Evolutionary conservation across 1,140 invertebrate species (phyloP).

Genomic region (Potamilus streckersoni): DNA sequence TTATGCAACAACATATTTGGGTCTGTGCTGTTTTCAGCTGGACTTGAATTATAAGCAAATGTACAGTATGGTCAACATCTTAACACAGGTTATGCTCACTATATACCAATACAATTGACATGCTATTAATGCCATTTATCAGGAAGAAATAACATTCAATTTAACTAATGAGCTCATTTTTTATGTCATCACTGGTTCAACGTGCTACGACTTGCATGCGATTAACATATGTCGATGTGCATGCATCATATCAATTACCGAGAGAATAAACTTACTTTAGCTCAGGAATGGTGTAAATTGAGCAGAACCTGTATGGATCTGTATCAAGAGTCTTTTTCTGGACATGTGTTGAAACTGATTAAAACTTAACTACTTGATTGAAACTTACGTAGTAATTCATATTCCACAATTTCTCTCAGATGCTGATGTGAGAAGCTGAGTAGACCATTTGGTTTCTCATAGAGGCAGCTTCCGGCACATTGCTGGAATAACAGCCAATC

Average conservation of each 20-base stretch:
- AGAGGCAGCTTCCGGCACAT: constrained; percentile 45
- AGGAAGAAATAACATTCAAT: too few species aligned
- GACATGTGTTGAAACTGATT: neutral
- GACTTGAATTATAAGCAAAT: too few species aligned
- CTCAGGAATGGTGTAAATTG: neutral
- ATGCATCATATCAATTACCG: neutral
- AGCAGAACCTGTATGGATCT: neutral
- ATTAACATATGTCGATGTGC: neutral
- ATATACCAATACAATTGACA: too few species aligned
- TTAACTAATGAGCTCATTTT: too few species aligned
- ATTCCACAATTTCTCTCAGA: constrained; percentile 61
- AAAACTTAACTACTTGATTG: neutral
- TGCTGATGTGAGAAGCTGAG: constrained; percentile 60
- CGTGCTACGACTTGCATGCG: too few species aligned
- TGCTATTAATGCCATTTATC: too few species aligned
- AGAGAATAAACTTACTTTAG: neutral
- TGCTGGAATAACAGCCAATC: constrained; percentile 61
- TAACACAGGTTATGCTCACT: too few species aligned
- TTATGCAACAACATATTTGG: too few species aligned
- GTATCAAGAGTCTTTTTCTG: too few species aligned
- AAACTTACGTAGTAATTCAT: constrained; percentile 61
- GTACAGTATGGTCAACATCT: too few species aligned
- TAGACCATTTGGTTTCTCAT: constrained; percentile 54
- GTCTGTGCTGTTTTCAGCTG: too few species aligned
- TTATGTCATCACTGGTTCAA: too few species aligned